A percentile compares a stretch with the other conserved stretches of the same genome.
Conservation (phyloP, 2,113 vertebrate species). For the Hymenochirus boettgeri region DNA sequence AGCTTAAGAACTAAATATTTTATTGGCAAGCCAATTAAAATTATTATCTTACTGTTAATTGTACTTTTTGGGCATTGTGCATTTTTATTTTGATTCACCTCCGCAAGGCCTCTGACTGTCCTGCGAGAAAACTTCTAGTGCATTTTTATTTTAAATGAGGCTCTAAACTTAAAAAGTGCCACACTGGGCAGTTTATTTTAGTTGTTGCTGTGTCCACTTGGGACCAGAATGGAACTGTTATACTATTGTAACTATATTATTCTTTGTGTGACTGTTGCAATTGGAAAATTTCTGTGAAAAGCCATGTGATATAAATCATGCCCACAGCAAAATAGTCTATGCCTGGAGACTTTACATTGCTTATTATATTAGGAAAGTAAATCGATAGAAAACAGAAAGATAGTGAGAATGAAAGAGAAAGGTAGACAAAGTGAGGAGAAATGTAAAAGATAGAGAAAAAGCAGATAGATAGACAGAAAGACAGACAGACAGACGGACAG, state of each 20-base stretch:
- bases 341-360: not conserved
- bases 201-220: slow-evolving; percentile 32
- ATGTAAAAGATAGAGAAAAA: not conserved
- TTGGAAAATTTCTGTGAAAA: slow-evolving; percentile 8
- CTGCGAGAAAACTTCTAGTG: slow-evolving; percentile 33
- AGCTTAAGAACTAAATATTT: slow-evolving; percentile 11
- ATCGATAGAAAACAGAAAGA: too few species aligned
- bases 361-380: not conserved
- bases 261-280: slow-evolving; percentile 26
- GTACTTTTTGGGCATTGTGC: slow-evolving; percentile 26
- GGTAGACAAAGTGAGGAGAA: not conserved
- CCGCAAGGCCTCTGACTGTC: slow-evolving; percentile 30
- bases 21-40: slow-evolving; percentile 12
- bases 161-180: slow-evolving; percentile 41
- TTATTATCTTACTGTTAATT: slow-evolving; percentile 46
- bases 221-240: slow-evolving; percentile 14
- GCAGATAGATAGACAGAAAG: not conserved
- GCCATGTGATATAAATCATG: slow-evolving; percentile 12
- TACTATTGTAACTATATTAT: slow-evolving; percentile 22
- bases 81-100: slow-evolving; percentile 25
- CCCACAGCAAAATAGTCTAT: not conserved
- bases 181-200: slow-evolving; percentile 42
- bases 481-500: not conserved
- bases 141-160: slow-evolving; percentile 49
- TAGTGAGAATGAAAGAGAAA: not conserved